A percentile compares a stretch with the other conserved stretches of the same genome.
Evolutionary conservation across 2,888 invertebrate genomes (phyloP).

Genomic region (Heliconius ethilla): DNA sequence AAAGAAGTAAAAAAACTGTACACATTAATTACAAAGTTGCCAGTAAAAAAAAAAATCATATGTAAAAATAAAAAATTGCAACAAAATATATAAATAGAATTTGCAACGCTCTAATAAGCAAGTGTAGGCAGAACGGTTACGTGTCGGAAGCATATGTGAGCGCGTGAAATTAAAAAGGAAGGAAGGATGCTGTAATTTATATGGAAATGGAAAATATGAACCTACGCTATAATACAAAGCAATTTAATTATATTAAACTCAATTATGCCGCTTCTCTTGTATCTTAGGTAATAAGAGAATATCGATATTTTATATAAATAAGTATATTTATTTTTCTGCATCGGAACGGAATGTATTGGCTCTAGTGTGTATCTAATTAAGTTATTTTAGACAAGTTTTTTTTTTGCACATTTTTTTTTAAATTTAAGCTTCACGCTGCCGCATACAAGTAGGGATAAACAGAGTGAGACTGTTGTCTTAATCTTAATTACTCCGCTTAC

Average conservation of each 20-base stretch:
- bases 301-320: neutral
- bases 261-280: neutral
- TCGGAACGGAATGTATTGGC: neutral
- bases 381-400: no score
- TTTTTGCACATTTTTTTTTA: no score
- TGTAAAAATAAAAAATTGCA: neutral
- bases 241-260: slow-evolving; percentile 19
- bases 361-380: neutral
- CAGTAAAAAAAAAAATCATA: neutral
- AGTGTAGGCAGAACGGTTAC: slow-evolving; percentile 28
- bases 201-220: slow-evolving; percentile 27
- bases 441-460: no score
- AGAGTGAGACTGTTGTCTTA: no score
- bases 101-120: slow-evolving; percentile 28
- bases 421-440: no score
- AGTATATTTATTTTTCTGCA: neutral
- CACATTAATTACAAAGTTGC: neutral
- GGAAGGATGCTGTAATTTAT: slow-evolving; percentile 36
- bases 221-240: neutral
- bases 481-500: no score
- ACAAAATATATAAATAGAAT: slow-evolving; percentile 23
- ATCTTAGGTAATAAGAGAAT: neutral
- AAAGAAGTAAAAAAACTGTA: neutral
- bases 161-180: slow-evolving; percentile 34
- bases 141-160: slow-evolving; percentile 36